These are phyloP conservation scores for Anhinga rufa DNA, from an alignment of 2,113 vertebrate species.

Conservation along the genomic window DNA sequence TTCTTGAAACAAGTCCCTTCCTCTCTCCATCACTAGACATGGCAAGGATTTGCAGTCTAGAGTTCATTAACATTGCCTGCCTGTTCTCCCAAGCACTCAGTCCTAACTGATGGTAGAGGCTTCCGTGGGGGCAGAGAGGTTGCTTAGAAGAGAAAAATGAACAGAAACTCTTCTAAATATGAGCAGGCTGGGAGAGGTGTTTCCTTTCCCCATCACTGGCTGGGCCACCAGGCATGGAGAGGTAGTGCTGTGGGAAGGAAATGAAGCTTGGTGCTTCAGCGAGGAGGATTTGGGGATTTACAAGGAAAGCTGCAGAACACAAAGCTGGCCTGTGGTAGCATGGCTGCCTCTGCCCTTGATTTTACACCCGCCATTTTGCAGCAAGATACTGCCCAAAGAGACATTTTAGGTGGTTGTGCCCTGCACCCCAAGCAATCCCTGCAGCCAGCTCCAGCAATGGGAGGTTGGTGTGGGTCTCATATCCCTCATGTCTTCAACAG, in stretches of 20 bases:
- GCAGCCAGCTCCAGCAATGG: neutral
- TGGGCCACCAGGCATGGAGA: neutral
- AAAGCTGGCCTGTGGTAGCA: neutral
- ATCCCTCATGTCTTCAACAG: neutral
- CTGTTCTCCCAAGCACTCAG: neutral
- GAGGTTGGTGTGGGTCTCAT: neutral
- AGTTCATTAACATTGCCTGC: neutral
- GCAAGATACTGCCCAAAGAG: neutral
- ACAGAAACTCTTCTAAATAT: neutral
- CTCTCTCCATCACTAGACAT: neutral
- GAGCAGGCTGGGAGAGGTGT: neutral
- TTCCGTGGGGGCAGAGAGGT: neutral
- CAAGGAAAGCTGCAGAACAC: neutral
- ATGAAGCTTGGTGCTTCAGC: neutral
- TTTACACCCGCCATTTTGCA: neutral
- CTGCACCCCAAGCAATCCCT: neutral
- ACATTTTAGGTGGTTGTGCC: neutral
- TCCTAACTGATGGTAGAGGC: neutral
- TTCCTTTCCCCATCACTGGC: neutral
- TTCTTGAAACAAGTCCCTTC: neutral
- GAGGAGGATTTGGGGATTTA: neutral
- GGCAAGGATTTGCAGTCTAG: neutral
- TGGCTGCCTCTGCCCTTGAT: neutral
- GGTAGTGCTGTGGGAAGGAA: neutral
- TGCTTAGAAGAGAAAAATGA: neutral